Percentiles rank a stretch among this genome's conserved stretches.
Conservation (phyloP, 2,113 vertebrate species). For the Motacilla alba region DNA sequence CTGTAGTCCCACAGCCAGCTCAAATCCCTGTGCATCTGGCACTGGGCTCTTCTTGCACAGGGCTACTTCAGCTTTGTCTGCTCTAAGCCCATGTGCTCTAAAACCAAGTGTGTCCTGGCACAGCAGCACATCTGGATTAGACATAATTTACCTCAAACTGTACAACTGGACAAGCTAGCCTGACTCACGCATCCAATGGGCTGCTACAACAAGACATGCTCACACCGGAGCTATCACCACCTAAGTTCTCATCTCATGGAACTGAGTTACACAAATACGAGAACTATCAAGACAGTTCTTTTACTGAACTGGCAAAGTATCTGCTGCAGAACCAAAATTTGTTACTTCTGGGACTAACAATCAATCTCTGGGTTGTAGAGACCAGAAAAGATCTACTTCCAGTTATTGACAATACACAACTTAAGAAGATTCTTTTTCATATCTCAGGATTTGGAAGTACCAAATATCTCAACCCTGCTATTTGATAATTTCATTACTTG, state of each 20-base stretch:
- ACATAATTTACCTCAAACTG: background rate
- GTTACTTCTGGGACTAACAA: background rate
- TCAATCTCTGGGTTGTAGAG: background rate
- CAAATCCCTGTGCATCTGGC: too few relatives aligned
- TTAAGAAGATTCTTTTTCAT: background rate
- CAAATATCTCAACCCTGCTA: background rate
- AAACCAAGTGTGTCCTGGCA: background rate
- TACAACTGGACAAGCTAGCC: background rate
- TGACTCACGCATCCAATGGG: background rate
- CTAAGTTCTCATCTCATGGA: background rate
- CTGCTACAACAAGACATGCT: background rate
- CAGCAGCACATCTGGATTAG: background rate
- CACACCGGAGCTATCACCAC: background rate
- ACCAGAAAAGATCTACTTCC: background rate
- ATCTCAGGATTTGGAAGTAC: background rate
- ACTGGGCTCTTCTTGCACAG: background rate
- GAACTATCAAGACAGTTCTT: background rate
- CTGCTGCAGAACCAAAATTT: background rate
- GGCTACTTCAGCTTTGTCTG: background rate
- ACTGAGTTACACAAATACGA: background rate
- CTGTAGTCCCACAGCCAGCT: background rate
- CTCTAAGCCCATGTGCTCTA: background rate
- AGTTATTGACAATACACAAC: background rate
- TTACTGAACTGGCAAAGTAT: background rate
- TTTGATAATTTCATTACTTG: background rate